A percentile compares a stretch with the other conserved stretches of the same genome.
Conservation (phyloP, 2,797 vertebrate genomes). For the Urophycis tenuis region DNA sequence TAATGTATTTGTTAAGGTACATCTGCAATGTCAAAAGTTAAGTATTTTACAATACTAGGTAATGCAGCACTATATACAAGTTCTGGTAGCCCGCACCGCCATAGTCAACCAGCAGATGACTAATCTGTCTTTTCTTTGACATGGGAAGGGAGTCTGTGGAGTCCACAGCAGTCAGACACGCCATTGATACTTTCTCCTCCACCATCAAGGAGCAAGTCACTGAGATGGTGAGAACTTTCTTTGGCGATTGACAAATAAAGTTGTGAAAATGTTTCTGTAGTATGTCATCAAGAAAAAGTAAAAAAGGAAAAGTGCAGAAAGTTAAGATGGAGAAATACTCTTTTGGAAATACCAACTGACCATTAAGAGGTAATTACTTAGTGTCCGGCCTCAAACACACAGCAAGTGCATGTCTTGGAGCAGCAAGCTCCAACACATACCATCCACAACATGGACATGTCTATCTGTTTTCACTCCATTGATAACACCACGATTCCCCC, state of each 20-base stretch:
- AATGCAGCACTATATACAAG: not conserved
- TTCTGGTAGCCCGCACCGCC: not conserved
- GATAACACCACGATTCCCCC: not conserved
- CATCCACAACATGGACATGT: not conserved
- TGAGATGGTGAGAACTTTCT: conserved; percentile 48
- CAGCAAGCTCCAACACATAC: not conserved
- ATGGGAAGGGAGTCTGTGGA: conserved; percentile 49
- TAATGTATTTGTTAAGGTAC: too few species aligned
- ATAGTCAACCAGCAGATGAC: not conserved
- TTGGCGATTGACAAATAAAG: not conserved
- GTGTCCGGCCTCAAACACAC: not conserved
- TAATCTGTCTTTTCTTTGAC: not conserved
- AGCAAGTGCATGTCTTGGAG: too few species aligned
- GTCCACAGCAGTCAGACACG: conserved; percentile 35
- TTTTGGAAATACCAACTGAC: not conserved
- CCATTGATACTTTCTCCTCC: conserved; percentile 43
- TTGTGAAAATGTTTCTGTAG: not conserved
- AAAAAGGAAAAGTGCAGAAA: too few species aligned
- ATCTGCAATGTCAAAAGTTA: not conserved
- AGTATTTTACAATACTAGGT: not conserved
- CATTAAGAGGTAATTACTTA: not conserved
- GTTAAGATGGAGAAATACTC: too few species aligned
- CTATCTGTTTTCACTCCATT: not conserved
- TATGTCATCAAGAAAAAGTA: too few species aligned
- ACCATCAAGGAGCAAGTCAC: conserved; percentile 44